Base-by-base conservation (phyloP, 2,797 vertebrate genomes). In the Atherinosoma microstoma region DNA sequence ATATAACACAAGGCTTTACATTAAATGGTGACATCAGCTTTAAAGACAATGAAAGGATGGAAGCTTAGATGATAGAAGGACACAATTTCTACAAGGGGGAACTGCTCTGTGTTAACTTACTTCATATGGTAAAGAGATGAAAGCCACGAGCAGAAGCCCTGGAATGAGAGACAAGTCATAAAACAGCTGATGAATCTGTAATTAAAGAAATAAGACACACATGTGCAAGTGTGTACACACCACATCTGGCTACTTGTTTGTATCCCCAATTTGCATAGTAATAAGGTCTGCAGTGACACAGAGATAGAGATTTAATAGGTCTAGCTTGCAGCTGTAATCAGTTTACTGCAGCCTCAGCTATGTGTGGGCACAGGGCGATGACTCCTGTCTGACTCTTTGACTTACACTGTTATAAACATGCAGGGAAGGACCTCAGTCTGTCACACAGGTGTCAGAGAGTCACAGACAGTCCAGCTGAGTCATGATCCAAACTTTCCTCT, bases 141-240 rank as follows among this genome's bases (percentile, higher is more conserved):
- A 59, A 99, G 94, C 98, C 97, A 99, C 62, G 97, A 96, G 89
- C 96, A 99, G 94, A 98, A 98, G 77, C 97, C 97, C 98, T 99
- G 87, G 65, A 92, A 92, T 58, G 90, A 93, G 67, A 82, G 40
- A 78, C 84, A 76, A 73, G 58, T 77, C 74, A 80, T 79, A 84
- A 86, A 89, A 79, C 76, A 83, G 63, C 45, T 38, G 83, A 56
- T 67, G 40, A 60, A 76, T 66, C 51, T 32, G 54, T 74, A 85
- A 73, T 78, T 84, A 79, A 89, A 81, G 67, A 85, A 72, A 64
- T 86, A 79, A 76, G 62, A 83, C 82, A 84, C 6, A 76, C 83
- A 69, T 67, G 67, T 67, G 75, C 79, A 74, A 53, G 61, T 68
- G 56, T 70, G 63, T 15, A 67, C 34, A 67, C 64, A 66, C 73